Percentiles rank a stretch among this genome's conserved stretches.
Conservation (phyloP, 2,797 vertebrate species). For the Channallabes apus region DNA sequence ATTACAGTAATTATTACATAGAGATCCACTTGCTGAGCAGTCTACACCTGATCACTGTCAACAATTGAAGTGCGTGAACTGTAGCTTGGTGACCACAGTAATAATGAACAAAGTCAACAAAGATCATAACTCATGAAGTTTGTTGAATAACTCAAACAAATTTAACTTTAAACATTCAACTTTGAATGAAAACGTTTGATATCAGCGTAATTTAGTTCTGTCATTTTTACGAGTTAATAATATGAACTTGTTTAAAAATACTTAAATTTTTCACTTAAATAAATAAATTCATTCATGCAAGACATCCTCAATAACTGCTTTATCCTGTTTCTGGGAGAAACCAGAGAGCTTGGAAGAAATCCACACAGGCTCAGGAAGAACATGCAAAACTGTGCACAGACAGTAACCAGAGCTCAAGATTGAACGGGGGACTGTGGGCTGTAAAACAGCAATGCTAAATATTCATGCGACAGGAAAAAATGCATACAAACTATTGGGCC, state of each 20-base stretch:
- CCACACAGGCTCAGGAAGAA: neutral
- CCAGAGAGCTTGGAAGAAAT: conserved; percentile 9
- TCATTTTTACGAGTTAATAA: neutral
- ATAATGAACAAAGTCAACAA: neutral
- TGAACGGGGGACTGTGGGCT: neutral
- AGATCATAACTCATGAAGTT: neutral
- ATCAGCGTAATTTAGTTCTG: neutral
- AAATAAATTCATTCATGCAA: neutral
- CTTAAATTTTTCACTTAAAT: too few species aligned
- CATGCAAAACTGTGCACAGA: neutral
- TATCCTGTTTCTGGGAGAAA: neutral
- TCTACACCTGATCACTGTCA: neutral
- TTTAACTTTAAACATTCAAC: neutral
- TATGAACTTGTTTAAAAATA: neutral
- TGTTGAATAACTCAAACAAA: neutral
- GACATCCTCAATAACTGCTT: neutral
- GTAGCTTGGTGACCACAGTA: neutral
- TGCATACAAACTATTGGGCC: neutral
- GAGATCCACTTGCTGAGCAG: neutral
- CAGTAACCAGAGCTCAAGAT: conserved; percentile 10
- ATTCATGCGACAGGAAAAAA: neutral
- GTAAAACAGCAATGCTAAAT: neutral
- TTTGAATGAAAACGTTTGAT: neutral
- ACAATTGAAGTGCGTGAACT: neutral
- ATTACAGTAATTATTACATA: neutral